Percentiles rank a stretch among this genome's conserved stretches.
phyloP scores from a whole-genome alignment of 2,888 invertebrate species.

The Ditula angustiorana region DNA sequence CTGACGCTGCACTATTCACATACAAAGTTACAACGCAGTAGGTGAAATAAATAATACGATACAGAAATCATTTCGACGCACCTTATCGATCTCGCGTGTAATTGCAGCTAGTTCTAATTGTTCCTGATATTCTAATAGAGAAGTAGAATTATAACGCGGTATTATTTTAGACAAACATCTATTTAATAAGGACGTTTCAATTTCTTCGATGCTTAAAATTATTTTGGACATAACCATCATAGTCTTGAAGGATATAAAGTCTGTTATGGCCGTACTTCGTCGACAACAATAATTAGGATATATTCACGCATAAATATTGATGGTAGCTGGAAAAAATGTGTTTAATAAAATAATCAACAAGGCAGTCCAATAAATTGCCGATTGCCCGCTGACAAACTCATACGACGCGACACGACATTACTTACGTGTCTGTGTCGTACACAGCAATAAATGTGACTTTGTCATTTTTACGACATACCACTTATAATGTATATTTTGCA shows the following conservation, averaged over 20 bases:
- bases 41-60: conserved; percentile 47
- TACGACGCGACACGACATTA: conserved; percentile 72
- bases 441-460: conserved; percentile 74
- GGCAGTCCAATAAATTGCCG: conserved; percentile 74
- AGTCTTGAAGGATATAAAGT: neutral
- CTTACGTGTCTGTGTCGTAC: conserved; percentile 66
- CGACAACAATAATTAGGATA: conserved; percentile 27
- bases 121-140: conserved; percentile 36
- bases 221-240: neutral
- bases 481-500: conserved; percentile 63
- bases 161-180: neutral
- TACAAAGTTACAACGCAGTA: conserved; percentile 37
- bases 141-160: neutral
- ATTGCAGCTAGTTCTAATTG: conserved; percentile 45
- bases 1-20: conserved; percentile 26
- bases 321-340: conserved; percentile 60
- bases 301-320: conserved; percentile 54
- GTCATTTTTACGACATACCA: conserved; percentile 75
- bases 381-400: conserved; percentile 80
- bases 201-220: neutral
- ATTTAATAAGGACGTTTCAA: neutral
- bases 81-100: conserved; percentile 45
- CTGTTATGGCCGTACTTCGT: neutral
- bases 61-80: conserved; percentile 44
- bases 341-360: conserved; percentile 79